Evolutionary conservation across 2,888 invertebrate genomes (phyloP).

Genomic region (Cerceris ruficornis): DNA sequence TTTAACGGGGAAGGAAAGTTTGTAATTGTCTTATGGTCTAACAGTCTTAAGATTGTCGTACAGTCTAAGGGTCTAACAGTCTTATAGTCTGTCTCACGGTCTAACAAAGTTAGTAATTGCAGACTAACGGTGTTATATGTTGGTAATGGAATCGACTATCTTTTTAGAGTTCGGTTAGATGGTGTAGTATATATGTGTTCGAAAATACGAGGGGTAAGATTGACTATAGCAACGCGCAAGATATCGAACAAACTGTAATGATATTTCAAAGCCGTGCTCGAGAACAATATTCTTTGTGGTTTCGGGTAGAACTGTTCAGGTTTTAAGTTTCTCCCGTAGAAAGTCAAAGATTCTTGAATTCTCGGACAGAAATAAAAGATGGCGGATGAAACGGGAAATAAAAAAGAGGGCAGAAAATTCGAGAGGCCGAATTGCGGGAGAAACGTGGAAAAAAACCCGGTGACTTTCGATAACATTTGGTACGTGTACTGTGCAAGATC

Average conservation of each 20-base stretch:
- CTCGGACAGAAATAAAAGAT: constrained; percentile 24
- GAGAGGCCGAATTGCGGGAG: constrained; percentile 39
- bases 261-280: background rate
- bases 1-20: too few species aligned
- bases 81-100: too few species aligned
- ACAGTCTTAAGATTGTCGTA: too few species aligned
- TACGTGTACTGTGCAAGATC: constrained; percentile 28
- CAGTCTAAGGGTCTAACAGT: too few species aligned
- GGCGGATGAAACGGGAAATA: constrained; percentile 50
- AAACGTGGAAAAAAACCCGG: constrained; percentile 53
- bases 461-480: constrained; percentile 68
- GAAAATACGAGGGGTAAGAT: background rate
- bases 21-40: too few species aligned
- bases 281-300: background rate
- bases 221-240: constrained; percentile 54
- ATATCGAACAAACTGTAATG: constrained; percentile 62
- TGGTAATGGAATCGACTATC: too few species aligned
- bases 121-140: too few species aligned
- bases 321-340: too few species aligned
- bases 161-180: too few species aligned
- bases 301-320: background rate
- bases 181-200: background rate
- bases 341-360: too few species aligned
- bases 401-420: constrained; percentile 48
- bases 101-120: too few species aligned